Percentiles rank a stretch among this genome's conserved stretches.
Conservation (phyloP, 1,140 invertebrate species). For the Polypedilum vanderplanki region DNA sequence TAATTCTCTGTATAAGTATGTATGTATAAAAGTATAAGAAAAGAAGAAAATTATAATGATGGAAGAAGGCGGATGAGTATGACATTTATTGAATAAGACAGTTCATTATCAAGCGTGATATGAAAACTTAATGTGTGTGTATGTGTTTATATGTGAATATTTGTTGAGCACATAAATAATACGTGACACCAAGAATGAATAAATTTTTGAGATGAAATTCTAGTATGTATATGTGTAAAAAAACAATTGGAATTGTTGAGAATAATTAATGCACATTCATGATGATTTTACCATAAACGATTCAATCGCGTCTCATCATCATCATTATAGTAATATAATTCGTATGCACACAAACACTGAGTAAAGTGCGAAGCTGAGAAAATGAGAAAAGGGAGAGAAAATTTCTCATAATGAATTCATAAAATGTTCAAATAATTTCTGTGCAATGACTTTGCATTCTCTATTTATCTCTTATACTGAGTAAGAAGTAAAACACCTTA, state of each 20-base stretch:
- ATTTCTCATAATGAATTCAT: slow-evolving; percentile 1
- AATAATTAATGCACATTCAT: slow-evolving; percentile 22
- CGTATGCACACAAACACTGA: background rate
- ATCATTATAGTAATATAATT: background rate
- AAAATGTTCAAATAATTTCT: slow-evolving; percentile 7
- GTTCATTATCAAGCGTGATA: slow-evolving; percentile 17
- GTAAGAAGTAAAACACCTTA: too few relatives aligned
- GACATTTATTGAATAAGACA: slow-evolving; percentile 16
- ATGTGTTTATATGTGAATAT: background rate
- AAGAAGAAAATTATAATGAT: background rate
- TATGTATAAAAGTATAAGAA: background rate
- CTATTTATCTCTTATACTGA: background rate
- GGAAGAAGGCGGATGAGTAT: background rate
- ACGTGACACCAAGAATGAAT: slow-evolving; percentile 4
- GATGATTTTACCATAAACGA: slow-evolving; percentile 21
- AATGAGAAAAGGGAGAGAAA: too few relatives aligned
- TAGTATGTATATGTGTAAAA: too few relatives aligned
- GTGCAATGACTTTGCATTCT: background rate
- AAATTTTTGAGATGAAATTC: too few relatives aligned
- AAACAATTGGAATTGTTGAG: too few relatives aligned
- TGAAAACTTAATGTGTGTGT: slow-evolving; percentile 18
- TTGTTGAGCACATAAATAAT: slow-evolving; percentile 13
- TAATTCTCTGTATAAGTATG: background rate
- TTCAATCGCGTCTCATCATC: slow-evolving; percentile 5
- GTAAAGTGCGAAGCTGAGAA: too few relatives aligned